phyloP scores from a whole-genome alignment of 1,140 invertebrate genomes.

The Sycophila sp. region DNA sequence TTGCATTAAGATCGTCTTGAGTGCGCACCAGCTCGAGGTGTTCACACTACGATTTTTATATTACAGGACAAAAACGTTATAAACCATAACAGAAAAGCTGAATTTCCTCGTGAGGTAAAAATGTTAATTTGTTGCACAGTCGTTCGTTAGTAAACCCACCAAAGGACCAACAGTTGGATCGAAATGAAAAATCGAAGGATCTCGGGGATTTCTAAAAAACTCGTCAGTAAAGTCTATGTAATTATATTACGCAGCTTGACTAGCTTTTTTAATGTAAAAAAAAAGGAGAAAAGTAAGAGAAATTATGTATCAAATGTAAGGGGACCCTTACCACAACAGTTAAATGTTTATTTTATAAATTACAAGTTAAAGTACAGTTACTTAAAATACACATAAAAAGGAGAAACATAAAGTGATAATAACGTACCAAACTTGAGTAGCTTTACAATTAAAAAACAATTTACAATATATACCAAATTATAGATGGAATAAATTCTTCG shows the following conservation, averaged over 20 bases:
- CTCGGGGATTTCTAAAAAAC: slow-evolving; percentile 24
- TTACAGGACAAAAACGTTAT: not conserved
- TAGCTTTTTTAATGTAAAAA: slow-evolving; percentile 8
- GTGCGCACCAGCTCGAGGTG: not conserved
- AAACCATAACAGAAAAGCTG: slow-evolving; percentile 17
- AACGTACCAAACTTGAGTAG: slow-evolving; percentile 1
- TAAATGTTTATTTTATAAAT: slow-evolving; percentile 23
- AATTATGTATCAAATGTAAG: slow-evolving; percentile 5
- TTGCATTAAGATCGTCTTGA: not conserved
- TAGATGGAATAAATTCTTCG: too few relatives aligned
- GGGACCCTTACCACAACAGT: slow-evolving; percentile 19
- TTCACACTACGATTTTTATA: not conserved
- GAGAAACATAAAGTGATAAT: slow-evolving; percentile 10
- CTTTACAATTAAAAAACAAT: not conserved
- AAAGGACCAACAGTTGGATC: slow-evolving; percentile 26
- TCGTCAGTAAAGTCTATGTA: not conserved
- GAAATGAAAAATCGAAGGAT: slow-evolving; percentile 24
- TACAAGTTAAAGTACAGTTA: too few relatives aligned
- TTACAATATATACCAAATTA: not conserved
- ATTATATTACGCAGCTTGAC: slow-evolving; percentile 20
- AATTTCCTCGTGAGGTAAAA: slow-evolving; percentile 6
- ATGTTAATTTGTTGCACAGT: not conserved
- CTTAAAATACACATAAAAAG: slow-evolving; percentile 2
- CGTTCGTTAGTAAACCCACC: slow-evolving; percentile 1
- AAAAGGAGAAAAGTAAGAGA: slow-evolving; percentile 4